Evolutionary conservation across 1,140 invertebrate species (phyloP).

Genomic region (Drosophila prosaltans): DNA sequence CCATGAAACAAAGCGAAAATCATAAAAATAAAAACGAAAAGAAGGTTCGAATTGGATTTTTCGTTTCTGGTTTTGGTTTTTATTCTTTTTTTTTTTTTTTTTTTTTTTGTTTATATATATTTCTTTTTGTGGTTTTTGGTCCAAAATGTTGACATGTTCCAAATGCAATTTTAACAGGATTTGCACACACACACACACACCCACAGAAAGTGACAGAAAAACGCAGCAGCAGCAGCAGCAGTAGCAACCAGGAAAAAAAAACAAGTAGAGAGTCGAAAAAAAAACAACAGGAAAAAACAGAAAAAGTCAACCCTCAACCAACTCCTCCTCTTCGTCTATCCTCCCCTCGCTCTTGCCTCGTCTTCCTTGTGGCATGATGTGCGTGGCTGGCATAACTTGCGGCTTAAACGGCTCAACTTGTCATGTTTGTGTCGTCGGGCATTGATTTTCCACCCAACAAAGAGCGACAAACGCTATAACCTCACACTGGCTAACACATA

Average conservation of each 20-base stretch:
- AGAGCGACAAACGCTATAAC: slow-evolving; percentile 37
- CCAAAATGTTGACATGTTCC: slow-evolving; percentile 79
- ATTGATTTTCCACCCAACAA: slow-evolving; percentile 76
- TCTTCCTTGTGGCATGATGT: slow-evolving; percentile 38
- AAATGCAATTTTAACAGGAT: slow-evolving; percentile 82
- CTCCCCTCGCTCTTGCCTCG: not conserved
- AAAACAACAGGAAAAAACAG: slow-evolving; percentile 10
- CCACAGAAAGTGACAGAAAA: slow-evolving; percentile 74
- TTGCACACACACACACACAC: slow-evolving; percentile 74
- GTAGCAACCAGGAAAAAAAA: slow-evolving; percentile 43
- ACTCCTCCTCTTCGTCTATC: slow-evolving; percentile 14
- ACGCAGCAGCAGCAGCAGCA: slow-evolving; percentile 72
- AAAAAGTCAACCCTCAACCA: slow-evolving; percentile 61
- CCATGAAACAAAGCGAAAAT: slow-evolving; percentile 65
- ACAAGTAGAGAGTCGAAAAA: slow-evolving; percentile 1
- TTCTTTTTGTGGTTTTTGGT: slow-evolving; percentile 63
- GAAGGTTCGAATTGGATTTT: slow-evolving; percentile 40
- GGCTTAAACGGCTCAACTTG: slow-evolving; percentile 81
- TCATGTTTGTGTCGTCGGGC: slow-evolving; percentile 73
- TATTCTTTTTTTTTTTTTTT: slow-evolving; percentile 13
- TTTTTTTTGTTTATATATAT: slow-evolving; percentile 36
- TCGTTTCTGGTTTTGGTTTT: slow-evolving; percentile 2
- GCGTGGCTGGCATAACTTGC: slow-evolving; percentile 81
- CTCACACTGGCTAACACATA: not conserved
- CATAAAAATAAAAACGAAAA: slow-evolving; percentile 53